Evolutionary conservation across 2,888 invertebrate genomes (phyloP).

Genomic region (Dryomyza anilis): DNA sequence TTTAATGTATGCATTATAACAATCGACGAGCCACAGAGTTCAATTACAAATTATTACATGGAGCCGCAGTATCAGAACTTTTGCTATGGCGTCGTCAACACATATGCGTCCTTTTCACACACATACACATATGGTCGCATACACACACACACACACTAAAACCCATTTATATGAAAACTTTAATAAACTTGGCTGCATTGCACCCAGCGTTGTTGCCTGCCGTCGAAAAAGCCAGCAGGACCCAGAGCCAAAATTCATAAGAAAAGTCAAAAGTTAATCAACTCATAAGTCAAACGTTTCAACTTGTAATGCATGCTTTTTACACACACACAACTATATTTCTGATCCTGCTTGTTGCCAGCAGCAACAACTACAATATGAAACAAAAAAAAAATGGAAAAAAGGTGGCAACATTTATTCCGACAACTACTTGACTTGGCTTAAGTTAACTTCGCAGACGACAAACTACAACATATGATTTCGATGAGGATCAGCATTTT

Average conservation of each 20-base stretch:
- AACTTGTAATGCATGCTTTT: not conserved
- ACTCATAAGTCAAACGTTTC: conserved; percentile 37
- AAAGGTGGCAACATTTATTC: not conserved
- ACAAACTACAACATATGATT: not conserved
- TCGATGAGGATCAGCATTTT: too few species aligned
- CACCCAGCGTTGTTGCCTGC: not conserved
- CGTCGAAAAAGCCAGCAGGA: not conserved
- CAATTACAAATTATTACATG: too few species aligned
- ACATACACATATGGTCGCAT: not conserved
- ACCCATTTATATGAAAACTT: conserved; percentile 11
- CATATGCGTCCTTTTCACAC: not conserved
- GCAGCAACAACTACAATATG: not conserved
- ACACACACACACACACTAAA: not conserved
- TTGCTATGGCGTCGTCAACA: not conserved
- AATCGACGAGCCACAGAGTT: too few species aligned
- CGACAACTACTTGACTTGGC: not conserved
- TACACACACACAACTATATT: too few species aligned
- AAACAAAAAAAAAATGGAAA: conserved; percentile 6
- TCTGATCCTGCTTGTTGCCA: too few species aligned
- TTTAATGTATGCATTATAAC: too few species aligned
- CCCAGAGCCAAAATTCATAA: conserved; percentile 17
- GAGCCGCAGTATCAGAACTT: too few species aligned
- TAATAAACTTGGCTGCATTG: conserved; percentile 6
- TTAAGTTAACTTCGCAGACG: not conserved
- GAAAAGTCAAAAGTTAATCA: conserved; percentile 38